Evolutionary conservation across 2,113 vertebrate species (phyloP).

Genomic region (Nibea albiflora): DNA sequence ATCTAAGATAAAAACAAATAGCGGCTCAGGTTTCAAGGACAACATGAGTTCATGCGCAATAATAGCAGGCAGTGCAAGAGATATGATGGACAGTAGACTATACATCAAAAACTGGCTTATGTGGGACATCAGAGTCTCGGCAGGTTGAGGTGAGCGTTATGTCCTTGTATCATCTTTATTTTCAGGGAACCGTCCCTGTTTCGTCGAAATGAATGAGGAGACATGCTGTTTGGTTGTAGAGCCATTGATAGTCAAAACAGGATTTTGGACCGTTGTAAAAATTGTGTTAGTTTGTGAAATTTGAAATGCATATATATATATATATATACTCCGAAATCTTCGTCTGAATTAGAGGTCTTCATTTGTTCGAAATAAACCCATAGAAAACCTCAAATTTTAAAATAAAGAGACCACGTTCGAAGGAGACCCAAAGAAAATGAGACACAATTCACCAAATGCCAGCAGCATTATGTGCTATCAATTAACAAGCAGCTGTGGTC

Average conservation of each 20-base stretch:
- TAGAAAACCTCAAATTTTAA: background rate
- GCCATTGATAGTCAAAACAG: background rate
- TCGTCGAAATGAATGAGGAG: background rate
- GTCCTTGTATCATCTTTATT: slow-evolving; percentile 12
- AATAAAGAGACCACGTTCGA: background rate
- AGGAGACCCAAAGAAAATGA: background rate
- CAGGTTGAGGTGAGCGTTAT: slow-evolving; percentile 13
- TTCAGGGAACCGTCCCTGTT: background rate
- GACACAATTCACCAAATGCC: background rate
- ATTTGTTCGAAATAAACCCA: too few species aligned
- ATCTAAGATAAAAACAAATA: slow-evolving; percentile 8
- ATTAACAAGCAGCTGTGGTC: background rate
- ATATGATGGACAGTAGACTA: background rate
- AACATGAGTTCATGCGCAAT: slow-evolving; percentile 2
- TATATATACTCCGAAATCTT: too few species aligned
- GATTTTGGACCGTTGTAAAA: background rate
- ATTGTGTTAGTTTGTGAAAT: background rate
- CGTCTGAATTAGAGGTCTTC: background rate
- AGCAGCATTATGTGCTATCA: background rate
- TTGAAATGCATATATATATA: background rate
- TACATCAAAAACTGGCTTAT: slow-evolving; percentile 35
- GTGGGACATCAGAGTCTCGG: slow-evolving; percentile 39
- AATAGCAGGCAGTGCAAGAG: slow-evolving; percentile 15
- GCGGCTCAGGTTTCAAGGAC: slow-evolving; percentile 33
- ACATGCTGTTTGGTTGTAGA: background rate